Conservation (phyloP, 2,113 vertebrate species). For the Siphamia tubifer region DNA sequence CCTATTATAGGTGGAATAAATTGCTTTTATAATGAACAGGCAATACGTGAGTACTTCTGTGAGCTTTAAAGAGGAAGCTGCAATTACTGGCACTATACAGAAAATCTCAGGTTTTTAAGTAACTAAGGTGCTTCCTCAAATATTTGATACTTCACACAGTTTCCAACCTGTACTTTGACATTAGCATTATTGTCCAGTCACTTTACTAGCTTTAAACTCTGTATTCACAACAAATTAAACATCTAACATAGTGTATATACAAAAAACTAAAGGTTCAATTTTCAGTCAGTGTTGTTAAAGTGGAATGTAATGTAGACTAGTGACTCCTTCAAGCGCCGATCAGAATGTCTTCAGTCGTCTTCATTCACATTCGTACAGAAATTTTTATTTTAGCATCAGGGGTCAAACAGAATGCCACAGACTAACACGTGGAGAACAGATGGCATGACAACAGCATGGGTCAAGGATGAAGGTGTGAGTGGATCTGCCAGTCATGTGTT, state of each 20-base stretch:
- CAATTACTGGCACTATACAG: not conserved
- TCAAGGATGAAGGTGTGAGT: conserved; percentile 9
- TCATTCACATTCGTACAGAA: conserved; percentile 8
- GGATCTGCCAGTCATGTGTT: conserved; percentile 10
- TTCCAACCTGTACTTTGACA: not conserved
- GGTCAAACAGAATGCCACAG: not conserved
- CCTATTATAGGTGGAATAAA: conserved; percentile 5
- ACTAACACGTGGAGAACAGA: conserved; percentile 8
- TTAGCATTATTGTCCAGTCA: conserved; percentile 27
- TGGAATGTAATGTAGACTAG: conserved; percentile 36
- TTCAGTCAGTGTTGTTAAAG: conserved; percentile 1
- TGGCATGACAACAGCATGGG: conserved; percentile 35
- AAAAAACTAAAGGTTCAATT: conserved; percentile 14
- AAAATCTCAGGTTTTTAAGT: not conserved
- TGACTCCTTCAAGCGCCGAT: conserved; percentile 18
- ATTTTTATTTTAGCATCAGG: not conserved
- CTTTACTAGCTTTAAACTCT: too few species aligned
- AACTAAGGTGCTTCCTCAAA: not conserved
- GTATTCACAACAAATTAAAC: conserved; percentile 19
- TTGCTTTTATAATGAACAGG: conserved; percentile 22
- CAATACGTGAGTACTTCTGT: conserved; percentile 32
- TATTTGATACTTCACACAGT: conserved; percentile 3
- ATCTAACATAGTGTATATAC: conserved; percentile 13
- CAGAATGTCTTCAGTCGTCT: conserved; percentile 18
- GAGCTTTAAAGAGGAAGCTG: conserved; percentile 33